Base-by-base conservation (phyloP, 2,797 vertebrate genomes). In the Sebastes minor region DNA sequence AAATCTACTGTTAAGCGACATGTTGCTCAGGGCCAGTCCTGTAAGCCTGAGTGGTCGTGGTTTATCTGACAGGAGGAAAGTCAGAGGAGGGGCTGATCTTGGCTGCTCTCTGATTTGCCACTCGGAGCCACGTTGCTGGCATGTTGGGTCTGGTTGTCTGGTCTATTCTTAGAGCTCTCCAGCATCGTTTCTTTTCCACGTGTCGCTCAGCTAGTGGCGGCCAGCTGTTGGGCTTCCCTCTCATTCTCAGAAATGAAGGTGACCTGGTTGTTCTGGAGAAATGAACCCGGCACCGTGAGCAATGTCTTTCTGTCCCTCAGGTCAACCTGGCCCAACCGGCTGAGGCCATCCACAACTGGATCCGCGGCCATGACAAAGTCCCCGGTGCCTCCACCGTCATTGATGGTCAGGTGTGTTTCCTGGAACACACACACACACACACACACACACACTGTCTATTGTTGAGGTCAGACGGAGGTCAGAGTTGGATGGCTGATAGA, bases 321-420 rank as follows among this genome's bases (percentile, higher is more conserved):
- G 95, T 99, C 78, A 94, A 93, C 81, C 96, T 97, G 95, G 94
- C 97, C 78, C 97, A 97, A 86, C 90, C 97, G 38, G 97, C 98
- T 3, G 85, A 93, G 84, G 94, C 86, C 89, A 96, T 99, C 82
- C 98, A 99, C 91, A 98, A 99, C 80, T 99, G 98, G 98, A 98
- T 99, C 87, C 95, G 98, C 18, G 98, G 98, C 56, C 98, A 99
- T 68, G 98, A 99, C 92, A 99, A 99, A 96, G 97, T 99, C 35
- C 98, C 98, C 6, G 98, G 98, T 66, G 98, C 98, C 10, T 99
- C 97, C 97, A 83, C 97, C 1, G 87, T 95, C 85, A 96, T 99
- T 61, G 93, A 95, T 53, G 96, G 94, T 63, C 97, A 98, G 96
- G 98, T 99, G 94, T 0, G 92, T 89, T 79, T 86, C 28, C 67